Base-by-base conservation (phyloP, 2,888 invertebrate genomes). In the Notodonta ziczac region DNA sequence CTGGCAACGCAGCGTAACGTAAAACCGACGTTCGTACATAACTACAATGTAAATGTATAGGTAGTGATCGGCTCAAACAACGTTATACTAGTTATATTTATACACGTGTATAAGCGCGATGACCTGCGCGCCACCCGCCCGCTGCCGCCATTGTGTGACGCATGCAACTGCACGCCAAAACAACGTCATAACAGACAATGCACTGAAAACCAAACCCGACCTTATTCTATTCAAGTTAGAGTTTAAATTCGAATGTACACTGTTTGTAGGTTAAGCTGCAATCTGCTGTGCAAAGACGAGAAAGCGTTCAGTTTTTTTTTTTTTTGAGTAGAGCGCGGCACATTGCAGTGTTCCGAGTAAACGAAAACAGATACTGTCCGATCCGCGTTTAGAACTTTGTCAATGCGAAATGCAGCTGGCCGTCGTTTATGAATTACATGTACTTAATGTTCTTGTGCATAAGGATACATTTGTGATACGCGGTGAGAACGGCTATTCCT, bases 231-330 rank as follows among this genome's bases (percentile, higher is more conserved):
- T 4, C 4, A 35, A 0, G 0, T n/a, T 70, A 80, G 69, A 69
- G 65, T 73, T 61, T 63, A 70, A 73, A 70, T 73, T 83, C 14
- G 57, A 59, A 59, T 60, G 65, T 5, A 12, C 10, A 8, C 14
- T 51, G 60, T 68, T 77, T 73, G 66, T 73, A 71, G 66, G 82
- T 84, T 84, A 78, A 69, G 67, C 65, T 74, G 74, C 70, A 69
- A 67, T 81, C 69, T 67, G 63, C 71, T 65, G 61, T 64, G 64
- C 66, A 66, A 46, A 60, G 54, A 58, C 70, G 73, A 84, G 91
- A 91, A 91, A 91, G 91, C 89, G 88, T 87, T 85, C 80, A 82
- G 81, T 85, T 81, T 88, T 84, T 88, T 90, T 55, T 89, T 90
- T 89, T 87, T 89, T 89, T 89, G 83, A 83, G 82, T 89, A 82